Evolutionary conservation across 2,888 invertebrate genomes (phyloP).

Genomic region (Heliconius sara): DNA sequence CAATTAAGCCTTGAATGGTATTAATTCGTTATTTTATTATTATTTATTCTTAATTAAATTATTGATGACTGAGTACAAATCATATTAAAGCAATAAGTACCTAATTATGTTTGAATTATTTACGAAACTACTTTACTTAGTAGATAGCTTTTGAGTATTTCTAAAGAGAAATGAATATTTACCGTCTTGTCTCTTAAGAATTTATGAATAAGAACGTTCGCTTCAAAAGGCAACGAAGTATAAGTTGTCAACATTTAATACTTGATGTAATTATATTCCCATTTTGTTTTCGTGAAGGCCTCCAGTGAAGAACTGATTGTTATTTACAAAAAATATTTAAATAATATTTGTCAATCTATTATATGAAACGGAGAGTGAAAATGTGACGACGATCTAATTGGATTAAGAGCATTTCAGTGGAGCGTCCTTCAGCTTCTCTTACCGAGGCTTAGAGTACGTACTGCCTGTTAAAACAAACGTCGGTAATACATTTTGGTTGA

Average conservation of each 20-base stretch:
- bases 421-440: conserved; percentile 20
- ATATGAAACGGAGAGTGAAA: conserved; percentile 19
- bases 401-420: conserved; percentile 33
- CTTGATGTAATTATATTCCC: conserved; percentile 16
- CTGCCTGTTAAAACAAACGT: conserved; percentile 11
- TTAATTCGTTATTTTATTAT: not conserved
- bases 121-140: conserved; percentile 15
- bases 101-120: not conserved
- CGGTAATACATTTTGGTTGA: conserved; percentile 12
- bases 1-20: not conserved
- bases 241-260: conserved; percentile 16
- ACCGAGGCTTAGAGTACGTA: not conserved
- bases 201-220: conserved; percentile 11
- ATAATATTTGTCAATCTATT: conserved; percentile 25
- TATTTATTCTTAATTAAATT: not conserved
- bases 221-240: conserved; percentile 9
- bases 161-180: conserved; percentile 14
- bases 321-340: conserved; percentile 20
- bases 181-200: conserved; percentile 13
- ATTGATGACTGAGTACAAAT: not conserved
- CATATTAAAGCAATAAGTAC: not conserved
- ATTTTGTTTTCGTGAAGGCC: not conserved
- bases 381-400: conserved; percentile 35
- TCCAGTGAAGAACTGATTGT: not conserved
- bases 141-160: conserved; percentile 8